Base-by-base conservation (phyloP, 1,140 invertebrate species). In the Eumaeus atala region DNA sequence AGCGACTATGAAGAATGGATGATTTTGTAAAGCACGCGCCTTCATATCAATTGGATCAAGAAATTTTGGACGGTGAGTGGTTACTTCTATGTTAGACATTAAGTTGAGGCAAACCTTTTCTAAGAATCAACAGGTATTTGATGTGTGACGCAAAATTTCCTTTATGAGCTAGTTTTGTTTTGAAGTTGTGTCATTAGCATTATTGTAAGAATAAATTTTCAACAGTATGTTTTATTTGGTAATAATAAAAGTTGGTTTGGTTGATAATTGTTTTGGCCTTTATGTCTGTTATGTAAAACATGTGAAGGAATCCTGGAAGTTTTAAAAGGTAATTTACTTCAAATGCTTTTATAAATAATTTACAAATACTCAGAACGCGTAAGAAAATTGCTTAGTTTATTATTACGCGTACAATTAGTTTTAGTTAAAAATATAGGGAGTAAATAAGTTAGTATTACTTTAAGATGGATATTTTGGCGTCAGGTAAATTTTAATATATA, bases 1-100 rank as follows among this genome's bases (percentile, higher is more conserved):
- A 68, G 53, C 66, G 83, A 86, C 73, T 78, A 85, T 86, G 80
- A 86, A 86, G 83, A 83, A 86, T 86, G 83, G 83, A 84, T 71
- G 83, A 84, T 76, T 75, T 77, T 66, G 71, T 66, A 61, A 86
- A 79, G 64, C 68, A 83, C 59, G 71, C 71, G 38, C 70, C 80
- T 49, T 86, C 83, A 28, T 86, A 84, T 55, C 78, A 83, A 61
- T 67, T 78, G 61, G 80, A 86, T 61, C 83, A 86, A 56, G 83
- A 86, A 69, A 81, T 86, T 65, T 69, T 86, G 16, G 79, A 86
- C 54, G 80, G 83, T 84, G 62, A 61, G 76, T 67, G 18, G 48
- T 59, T 42, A 47, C 17, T 28, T 38, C 36, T 7, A 52, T 51
- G 42, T 69, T 66, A 56, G 34, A 59, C 49, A 34, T 72, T 72